A percentile compares a stretch with the other conserved stretches of the same genome.
These are phyloP conservation scores for Danio kyathit DNA, from an alignment of 2,797 vertebrate species.

Conservation along the genomic window DNA sequence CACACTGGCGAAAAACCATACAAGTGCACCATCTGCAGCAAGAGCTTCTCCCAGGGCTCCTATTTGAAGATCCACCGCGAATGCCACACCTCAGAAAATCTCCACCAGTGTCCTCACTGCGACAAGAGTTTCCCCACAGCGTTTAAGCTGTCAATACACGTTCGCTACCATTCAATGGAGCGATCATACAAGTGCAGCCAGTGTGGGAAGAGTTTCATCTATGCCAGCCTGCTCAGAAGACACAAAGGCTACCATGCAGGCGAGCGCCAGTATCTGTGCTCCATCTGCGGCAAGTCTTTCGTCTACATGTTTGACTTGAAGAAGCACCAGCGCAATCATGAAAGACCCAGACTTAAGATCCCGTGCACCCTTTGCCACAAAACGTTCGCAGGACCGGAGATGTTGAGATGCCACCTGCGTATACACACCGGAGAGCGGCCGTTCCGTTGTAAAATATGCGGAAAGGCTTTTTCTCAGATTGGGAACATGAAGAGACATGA, in stretches of 20 bases:
- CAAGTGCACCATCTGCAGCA: constrained; percentile 61
- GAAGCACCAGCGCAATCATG: constrained; percentile 77
- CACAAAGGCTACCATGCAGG: constrained; percentile 80
- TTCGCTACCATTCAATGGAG: constrained; percentile 82
- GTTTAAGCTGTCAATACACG: constrained; percentile 79
- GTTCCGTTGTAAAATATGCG: constrained; percentile 76
- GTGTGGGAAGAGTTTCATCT: constrained; percentile 80
- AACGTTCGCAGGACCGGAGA: constrained; percentile 75
- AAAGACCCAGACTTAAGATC: constrained; percentile 62
- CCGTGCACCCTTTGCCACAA: constrained; percentile 76
- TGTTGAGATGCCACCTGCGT: constrained; percentile 76
- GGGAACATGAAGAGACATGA: constrained; percentile 77
- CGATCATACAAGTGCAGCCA: constrained; percentile 81
- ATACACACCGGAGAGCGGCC: constrained; percentile 80
- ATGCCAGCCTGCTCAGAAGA: constrained; percentile 74
- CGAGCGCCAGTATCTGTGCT: constrained; percentile 77
- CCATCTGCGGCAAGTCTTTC: constrained; percentile 76
- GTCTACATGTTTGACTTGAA: constrained; percentile 81
- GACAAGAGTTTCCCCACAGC: constrained; percentile 77
- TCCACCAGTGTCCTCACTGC: constrained; percentile 77
- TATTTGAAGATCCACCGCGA: constrained; percentile 52
- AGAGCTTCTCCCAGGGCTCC: constrained; percentile 61
- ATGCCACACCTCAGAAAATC: constrained; percentile 54
- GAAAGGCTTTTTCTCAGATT: constrained; percentile 78
- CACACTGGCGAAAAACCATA: constrained; percentile 82